phyloP scores from a whole-genome alignment of 2,888 invertebrate genomes.

The Polydesmus complanatus region DNA sequence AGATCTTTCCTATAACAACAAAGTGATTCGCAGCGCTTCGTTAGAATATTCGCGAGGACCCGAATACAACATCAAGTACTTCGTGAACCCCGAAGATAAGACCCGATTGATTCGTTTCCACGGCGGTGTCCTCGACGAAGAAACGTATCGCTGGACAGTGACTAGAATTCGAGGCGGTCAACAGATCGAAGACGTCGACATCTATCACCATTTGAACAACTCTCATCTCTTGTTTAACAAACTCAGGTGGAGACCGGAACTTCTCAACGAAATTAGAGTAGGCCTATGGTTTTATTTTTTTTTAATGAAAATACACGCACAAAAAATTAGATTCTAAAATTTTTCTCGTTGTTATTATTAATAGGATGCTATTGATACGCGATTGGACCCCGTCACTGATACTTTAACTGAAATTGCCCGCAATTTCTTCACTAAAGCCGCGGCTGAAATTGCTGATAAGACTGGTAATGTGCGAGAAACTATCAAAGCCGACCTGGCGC shows the following conservation, averaged over 20 bases:
- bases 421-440: not conserved
- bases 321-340: not conserved
- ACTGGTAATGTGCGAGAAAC: not conserved
- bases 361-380: constrained; percentile 8
- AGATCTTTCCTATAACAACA: constrained; percentile 8
- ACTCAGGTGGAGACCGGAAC: constrained; percentile 4
- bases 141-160: constrained; percentile 2
- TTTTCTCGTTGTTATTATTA: not conserved
- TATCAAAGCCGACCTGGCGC: constrained; percentile 4
- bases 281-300: not conserved
- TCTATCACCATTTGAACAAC: constrained; percentile 3
- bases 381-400: not conserved
- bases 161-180: constrained; percentile 3
- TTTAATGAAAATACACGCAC: not conserved
- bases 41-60: constrained; percentile 9
- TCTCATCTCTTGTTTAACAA: constrained; percentile 3
- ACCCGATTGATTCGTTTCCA: constrained; percentile 12
- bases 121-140: constrained; percentile 10
- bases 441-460: constrained; percentile 6
- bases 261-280: constrained; percentile 5
- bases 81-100: constrained; percentile 6
- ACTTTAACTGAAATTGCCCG: not conserved
- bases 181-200: constrained; percentile 2
- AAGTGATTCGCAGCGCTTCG: constrained; percentile 9
- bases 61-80: constrained; percentile 12